Conservation (phyloP, 2,113 vertebrate species). For the Corythornis vintsioides region DNA sequence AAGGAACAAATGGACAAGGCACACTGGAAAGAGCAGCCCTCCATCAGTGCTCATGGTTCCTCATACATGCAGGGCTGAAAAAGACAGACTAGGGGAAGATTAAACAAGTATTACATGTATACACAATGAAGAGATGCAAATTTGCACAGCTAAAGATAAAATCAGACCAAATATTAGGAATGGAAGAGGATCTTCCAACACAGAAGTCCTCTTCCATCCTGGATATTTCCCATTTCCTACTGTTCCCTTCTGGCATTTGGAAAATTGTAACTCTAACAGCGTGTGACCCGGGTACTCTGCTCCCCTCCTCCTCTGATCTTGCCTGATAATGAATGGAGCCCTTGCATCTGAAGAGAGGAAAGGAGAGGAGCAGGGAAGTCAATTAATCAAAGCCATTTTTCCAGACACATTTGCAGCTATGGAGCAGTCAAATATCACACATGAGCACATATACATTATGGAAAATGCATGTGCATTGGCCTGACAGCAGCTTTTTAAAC, state of each 20-base stretch:
- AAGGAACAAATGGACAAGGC: neutral
- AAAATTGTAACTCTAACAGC: conserved; percentile 48
- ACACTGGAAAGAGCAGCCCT: neutral
- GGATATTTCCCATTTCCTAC: neutral
- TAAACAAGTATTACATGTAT: neutral
- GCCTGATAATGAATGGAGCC: conserved; percentile 41
- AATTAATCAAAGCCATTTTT: conserved; percentile 60
- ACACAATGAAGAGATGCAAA: neutral
- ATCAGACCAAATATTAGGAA: neutral
- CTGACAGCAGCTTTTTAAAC: conserved; percentile 45
- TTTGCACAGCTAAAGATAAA: conserved; percentile 10
- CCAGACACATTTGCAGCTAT: conserved; percentile 33
- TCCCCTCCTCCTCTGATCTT: conserved; percentile 44
- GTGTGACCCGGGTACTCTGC: conserved; percentile 22
- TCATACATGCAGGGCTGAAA: neutral
- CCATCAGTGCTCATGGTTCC: neutral
- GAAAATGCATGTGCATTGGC: conserved; percentile 33
- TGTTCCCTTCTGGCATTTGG: conserved; percentile 5
- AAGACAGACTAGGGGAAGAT: neutral
- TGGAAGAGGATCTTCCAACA: neutral
- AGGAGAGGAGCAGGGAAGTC: conserved; percentile 36
- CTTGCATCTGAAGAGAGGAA: conserved; percentile 24
- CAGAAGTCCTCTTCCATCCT: neutral
- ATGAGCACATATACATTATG: conserved; percentile 36
- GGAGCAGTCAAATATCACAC: conserved; percentile 45